These are phyloP conservation scores for Ibidorhyncha struthersii DNA, from an alignment of 2,113 vertebrate species.

Conservation along the genomic window DNA sequence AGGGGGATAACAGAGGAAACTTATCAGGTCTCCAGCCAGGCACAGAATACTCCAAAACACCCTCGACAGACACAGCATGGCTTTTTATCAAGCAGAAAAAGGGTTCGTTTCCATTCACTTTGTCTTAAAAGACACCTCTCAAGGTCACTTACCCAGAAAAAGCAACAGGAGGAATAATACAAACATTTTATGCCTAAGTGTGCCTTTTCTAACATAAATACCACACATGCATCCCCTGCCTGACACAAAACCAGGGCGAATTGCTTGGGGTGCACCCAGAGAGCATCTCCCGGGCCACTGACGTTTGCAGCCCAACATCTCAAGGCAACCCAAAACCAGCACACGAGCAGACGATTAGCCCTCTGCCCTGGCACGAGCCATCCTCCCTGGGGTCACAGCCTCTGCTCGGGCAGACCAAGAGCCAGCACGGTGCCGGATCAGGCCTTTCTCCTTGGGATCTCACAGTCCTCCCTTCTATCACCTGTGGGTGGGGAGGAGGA, in stretches of 20 bases:
- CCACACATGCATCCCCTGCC: rapidly evolving
- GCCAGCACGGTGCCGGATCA: rapidly evolving
- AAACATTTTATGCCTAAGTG: not conserved
- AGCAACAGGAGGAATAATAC: not conserved
- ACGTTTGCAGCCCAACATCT: not conserved
- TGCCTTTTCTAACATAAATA: not conserved
- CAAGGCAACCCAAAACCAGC: not conserved
- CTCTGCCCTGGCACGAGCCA: not conserved
- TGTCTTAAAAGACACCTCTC: not conserved
- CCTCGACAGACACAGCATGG: rapidly evolving
- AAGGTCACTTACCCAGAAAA: not conserved
- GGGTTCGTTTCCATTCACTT: not conserved
- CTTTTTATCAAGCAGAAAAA: not conserved
- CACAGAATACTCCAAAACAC: not conserved
- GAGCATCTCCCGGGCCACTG: not conserved
- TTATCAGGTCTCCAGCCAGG: not conserved
- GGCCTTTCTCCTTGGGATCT: not conserved
- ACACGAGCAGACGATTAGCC: rapidly evolving
- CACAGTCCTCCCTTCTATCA: not conserved
- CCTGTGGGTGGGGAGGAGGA: not conserved
- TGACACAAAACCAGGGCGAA: not conserved
- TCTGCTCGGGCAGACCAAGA: not conserved
- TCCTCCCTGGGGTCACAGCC: not conserved
- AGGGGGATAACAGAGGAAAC: not conserved
- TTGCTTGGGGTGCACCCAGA: not conserved